Conservation (phyloP, 2,888 invertebrate species). For the Chydorus sphaericus region DNA sequence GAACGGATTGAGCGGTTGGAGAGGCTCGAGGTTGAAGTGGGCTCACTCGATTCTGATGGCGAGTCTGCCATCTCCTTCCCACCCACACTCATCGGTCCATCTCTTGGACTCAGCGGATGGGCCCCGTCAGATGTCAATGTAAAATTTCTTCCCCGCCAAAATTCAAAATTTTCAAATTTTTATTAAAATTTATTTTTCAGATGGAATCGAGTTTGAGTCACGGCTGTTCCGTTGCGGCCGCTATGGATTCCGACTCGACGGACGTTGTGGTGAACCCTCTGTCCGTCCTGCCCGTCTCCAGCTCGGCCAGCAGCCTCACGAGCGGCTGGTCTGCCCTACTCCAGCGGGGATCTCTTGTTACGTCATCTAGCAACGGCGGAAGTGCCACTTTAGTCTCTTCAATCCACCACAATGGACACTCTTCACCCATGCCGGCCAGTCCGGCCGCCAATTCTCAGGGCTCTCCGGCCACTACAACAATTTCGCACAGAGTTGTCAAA, state of each 20-base stretch:
- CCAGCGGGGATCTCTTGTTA: not conserved
- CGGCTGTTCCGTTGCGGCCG: slow-evolving; percentile 5
- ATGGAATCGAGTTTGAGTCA: slow-evolving; percentile 4
- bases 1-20: slow-evolving; percentile 13
- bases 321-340: slow-evolving; percentile 11
- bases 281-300: slow-evolving; percentile 63
- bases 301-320: slow-evolving; percentile 13
- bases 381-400: not conserved
- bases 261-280: slow-evolving; percentile 80
- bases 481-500: not conserved
- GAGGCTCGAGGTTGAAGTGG: slow-evolving; percentile 13
- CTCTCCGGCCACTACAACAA: not conserved
- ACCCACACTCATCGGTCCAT: not conserved
- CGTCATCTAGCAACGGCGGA: not conserved
- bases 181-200: not conserved
- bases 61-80: slow-evolving; percentile 6
- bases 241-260: slow-evolving; percentile 41
- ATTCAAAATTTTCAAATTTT: too few species aligned
- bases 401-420: not conserved
- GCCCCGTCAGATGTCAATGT: not conserved
- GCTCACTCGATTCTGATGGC: slow-evolving; percentile 12
- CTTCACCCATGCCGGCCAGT: slow-evolving; percentile 13
- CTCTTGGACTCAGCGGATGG: not conserved
- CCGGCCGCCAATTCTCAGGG: slow-evolving; percentile 11
- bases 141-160: not conserved